Conservation (phyloP, 2,113 vertebrate species). For the Pelmatolapia mariae region DNA sequence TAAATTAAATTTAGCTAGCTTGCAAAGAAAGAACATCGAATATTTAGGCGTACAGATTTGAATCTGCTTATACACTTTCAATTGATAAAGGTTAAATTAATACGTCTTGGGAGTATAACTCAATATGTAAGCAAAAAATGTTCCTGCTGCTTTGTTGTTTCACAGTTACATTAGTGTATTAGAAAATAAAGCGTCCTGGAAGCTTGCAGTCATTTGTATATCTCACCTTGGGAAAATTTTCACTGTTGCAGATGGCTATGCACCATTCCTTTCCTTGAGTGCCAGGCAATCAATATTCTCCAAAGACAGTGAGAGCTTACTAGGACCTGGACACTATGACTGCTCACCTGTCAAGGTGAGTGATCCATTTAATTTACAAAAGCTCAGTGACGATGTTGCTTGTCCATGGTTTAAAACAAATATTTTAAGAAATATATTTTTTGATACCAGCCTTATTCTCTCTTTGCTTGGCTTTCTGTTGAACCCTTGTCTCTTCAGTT, state of each 20-base stretch:
- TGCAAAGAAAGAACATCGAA: background rate
- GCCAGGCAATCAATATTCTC: slow-evolving; percentile 55
- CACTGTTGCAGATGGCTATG: slow-evolving; percentile 68
- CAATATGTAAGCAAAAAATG: background rate
- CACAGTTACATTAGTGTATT: background rate
- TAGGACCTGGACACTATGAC: slow-evolving; percentile 79
- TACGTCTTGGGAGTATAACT: background rate
- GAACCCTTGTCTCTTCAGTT: slow-evolving; percentile 18
- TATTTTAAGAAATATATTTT: background rate
- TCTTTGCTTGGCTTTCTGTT: background rate
- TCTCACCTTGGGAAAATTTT: too few relatives aligned
- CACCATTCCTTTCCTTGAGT: slow-evolving; percentile 79
- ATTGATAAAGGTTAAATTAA: background rate
- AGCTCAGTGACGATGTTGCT: background rate
- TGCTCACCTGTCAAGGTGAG: slow-evolving; percentile 66
- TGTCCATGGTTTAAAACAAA: background rate
- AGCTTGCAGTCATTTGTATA: background rate
- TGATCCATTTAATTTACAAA: background rate
- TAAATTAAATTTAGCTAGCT: background rate
- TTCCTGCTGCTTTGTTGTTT: background rate
- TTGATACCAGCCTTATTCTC: background rate
- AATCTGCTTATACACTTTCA: background rate
- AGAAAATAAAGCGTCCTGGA: background rate
- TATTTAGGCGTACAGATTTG: background rate
- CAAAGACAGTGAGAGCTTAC: slow-evolving; percentile 23